Base-by-base conservation (phyloP, 2,797 vertebrate genomes). In the Ispidina lecontei region DNA sequence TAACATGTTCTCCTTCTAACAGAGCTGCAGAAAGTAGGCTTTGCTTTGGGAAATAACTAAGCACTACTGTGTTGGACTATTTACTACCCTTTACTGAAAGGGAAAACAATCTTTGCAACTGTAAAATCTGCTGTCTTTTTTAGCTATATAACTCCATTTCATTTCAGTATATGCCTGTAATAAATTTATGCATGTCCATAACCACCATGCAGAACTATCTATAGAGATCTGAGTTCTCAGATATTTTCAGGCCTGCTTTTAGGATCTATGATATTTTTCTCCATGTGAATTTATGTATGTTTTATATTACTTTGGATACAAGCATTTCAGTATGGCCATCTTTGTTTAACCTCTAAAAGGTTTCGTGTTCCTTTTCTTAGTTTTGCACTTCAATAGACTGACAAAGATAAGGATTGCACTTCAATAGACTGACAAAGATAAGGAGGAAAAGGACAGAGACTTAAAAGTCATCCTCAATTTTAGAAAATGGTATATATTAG, bases 181-280 rank as follows among this genome's bases (percentile, higher is more conserved):
- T 1, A 13, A 28, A 31, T 39, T 75, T 23, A 25, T 1, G 1
- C 52, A 12, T 11, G 43, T 33, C 88, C 47, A 2, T 2, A 20
- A 73, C 76, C 43, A 17, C 22, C 68, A 74, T 0, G 4, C 62
- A 33, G 58, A 90, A 37, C 80, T 72, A 68, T 52, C 83, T 94
- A 74, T 71, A 84, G 59, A 84, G 4, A 84, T 26, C 39, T 0
- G 1, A 86, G 26, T 60, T 75, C 84, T 62, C 16, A 7, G 79
- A 5, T 86, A 58, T 86, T 82, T 92, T 88, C 88, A 89, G 54
- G 63, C 63, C 78, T 75, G 76, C 69, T 81, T 78, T 90, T 60
- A 55, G 47, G 70, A 63, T 70, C 52, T 16, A 14, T 17, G 25
- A 72, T 47, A 39, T 87, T 90, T 78, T 72, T n/a, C 70, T 86